Evolutionary conservation across 2,888 invertebrate species (phyloP).

Genomic region (Pammene fasciana): DNA sequence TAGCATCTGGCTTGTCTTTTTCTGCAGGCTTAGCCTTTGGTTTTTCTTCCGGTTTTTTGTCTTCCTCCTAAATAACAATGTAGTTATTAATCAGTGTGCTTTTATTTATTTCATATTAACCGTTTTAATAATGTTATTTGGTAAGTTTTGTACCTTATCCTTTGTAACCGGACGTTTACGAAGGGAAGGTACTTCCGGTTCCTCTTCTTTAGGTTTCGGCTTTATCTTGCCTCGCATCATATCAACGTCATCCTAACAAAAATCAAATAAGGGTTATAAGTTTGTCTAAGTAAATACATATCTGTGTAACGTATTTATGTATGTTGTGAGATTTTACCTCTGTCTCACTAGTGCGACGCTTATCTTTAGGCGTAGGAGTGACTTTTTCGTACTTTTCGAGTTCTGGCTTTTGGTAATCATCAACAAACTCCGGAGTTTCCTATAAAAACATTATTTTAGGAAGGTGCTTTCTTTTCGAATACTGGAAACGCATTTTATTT

Average conservation of each 20-base stretch:
- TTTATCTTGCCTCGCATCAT: slow-evolving; percentile 78
- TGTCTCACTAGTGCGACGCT: slow-evolving; percentile 69
- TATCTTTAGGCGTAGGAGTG: slow-evolving; percentile 72
- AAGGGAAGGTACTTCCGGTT: slow-evolving; percentile 72
- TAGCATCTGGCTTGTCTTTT: slow-evolving; percentile 69
- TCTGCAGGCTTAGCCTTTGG: slow-evolving; percentile 71
- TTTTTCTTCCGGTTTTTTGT: slow-evolving; percentile 75
- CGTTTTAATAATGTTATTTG: slow-evolving; percentile 3
- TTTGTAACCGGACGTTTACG: slow-evolving; percentile 74
- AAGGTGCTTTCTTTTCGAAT: not conserved
- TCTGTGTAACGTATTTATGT: slow-evolving; percentile 7
- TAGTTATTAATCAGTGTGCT: slow-evolving; percentile 26
- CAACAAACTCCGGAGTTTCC: slow-evolving; percentile 79
- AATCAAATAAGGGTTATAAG: slow-evolving; percentile 39
- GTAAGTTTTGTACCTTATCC: slow-evolving; percentile 66
- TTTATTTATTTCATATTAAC: slow-evolving; percentile 24
- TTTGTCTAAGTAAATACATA: not conserved
- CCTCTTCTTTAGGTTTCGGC: slow-evolving; percentile 74
- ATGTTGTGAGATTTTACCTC: slow-evolving; percentile 61
- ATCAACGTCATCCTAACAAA: slow-evolving; percentile 72
- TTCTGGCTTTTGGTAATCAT: slow-evolving; percentile 89
- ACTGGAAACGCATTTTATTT: not conserved
- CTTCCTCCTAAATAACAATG: slow-evolving; percentile 68
- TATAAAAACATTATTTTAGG: slow-evolving; percentile 52
- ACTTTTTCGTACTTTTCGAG: slow-evolving; percentile 87